These are phyloP conservation scores for Ornithorhynchus anatinus DNA, from an alignment of 2,113 vertebrate species.

Conservation along the genomic window DNA sequence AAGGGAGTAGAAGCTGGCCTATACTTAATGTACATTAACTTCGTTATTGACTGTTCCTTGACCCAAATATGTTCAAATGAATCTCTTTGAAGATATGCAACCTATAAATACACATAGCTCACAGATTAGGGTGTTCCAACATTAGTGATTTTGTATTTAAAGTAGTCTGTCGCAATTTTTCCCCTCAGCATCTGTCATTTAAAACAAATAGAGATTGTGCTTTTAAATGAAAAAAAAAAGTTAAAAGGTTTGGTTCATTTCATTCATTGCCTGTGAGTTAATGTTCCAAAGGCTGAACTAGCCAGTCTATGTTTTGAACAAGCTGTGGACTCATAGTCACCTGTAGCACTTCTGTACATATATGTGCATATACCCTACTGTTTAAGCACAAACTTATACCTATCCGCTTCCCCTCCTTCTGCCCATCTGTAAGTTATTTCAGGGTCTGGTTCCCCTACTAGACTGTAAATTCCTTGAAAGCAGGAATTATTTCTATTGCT, in stretches of 20 bases:
- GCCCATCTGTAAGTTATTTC: no score
- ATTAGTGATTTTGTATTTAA: slow-evolving; percentile 52
- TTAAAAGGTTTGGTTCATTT: neutral
- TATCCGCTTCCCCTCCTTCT: no score
- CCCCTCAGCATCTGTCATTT: slow-evolving; percentile 50
- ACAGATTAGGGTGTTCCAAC: slow-evolving; percentile 66
- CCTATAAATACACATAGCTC: slow-evolving; percentile 47
- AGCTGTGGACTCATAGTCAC: no score
- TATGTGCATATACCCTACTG: no score
- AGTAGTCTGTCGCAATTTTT: slow-evolving; percentile 55
- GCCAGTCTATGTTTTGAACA: no score
- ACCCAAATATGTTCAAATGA: slow-evolving; percentile 45
- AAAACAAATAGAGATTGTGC: slow-evolving; percentile 20
- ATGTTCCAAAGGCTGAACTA: no score
- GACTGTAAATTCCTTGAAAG: no score
- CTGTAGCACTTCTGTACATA: no score
- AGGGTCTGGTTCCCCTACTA: no score
- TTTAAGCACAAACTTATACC: no score
- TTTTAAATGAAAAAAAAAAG: slow-evolving; percentile 34
- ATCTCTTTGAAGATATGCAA: slow-evolving; percentile 42
- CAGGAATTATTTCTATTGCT: no score
- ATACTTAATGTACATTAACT: neutral
- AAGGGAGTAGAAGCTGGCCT: neutral
- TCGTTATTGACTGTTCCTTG: slow-evolving; percentile 8
- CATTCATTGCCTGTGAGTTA: neutral